These are phyloP conservation scores for Chironomus tepperi DNA, from an alignment of 1,140 invertebrate genomes.

Conservation along the genomic window DNA sequence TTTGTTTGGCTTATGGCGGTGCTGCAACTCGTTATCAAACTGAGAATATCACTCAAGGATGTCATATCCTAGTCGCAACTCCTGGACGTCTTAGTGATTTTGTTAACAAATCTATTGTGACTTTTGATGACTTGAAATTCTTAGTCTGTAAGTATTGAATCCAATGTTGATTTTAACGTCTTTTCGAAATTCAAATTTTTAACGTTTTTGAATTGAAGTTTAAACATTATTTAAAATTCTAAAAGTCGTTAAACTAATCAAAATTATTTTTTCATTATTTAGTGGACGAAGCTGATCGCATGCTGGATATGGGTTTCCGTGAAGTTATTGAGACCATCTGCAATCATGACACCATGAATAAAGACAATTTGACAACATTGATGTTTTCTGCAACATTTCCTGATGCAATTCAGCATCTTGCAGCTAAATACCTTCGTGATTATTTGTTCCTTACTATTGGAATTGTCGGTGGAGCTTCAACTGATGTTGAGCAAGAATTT, in stretches of 20 bases:
- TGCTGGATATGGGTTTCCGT: slow-evolving; percentile 98
- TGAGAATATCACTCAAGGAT: slow-evolving; percentile 81
- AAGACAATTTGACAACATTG: slow-evolving; percentile 38
- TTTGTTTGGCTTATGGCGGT: slow-evolving; percentile 94
- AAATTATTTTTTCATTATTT: no score
- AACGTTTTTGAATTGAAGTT: no score
- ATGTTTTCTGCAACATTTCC: slow-evolving; percentile 98
- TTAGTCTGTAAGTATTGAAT: slow-evolving; percentile 65
- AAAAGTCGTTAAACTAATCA: no score
- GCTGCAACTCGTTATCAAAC: slow-evolving; percentile 97
- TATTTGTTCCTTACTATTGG: slow-evolving; percentile 95
- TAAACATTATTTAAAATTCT: no score
- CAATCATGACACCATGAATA: slow-evolving; percentile 80
- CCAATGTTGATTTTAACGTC: no score
- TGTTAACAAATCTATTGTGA: slow-evolving; percentile 86
- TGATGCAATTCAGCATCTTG: slow-evolving; percentile 92
- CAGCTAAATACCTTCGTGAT: slow-evolving; percentile 92
- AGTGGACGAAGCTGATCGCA: slow-evolving; percentile 96
- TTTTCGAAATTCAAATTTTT: no score
- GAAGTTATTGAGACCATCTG: slow-evolving; percentile 93
- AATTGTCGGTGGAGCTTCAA: slow-evolving; percentile 97
- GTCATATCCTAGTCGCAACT: slow-evolving; percentile 96
- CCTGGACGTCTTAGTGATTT: slow-evolving; percentile 98
- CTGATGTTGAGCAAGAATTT: slow-evolving; percentile 99
- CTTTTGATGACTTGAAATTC: slow-evolving; percentile 83